Evolutionary conservation across 1,140 invertebrate genomes (phyloP), one percentile per base, ranked within the genome.

Genomic region (Drosophila bipectinata): DNA sequence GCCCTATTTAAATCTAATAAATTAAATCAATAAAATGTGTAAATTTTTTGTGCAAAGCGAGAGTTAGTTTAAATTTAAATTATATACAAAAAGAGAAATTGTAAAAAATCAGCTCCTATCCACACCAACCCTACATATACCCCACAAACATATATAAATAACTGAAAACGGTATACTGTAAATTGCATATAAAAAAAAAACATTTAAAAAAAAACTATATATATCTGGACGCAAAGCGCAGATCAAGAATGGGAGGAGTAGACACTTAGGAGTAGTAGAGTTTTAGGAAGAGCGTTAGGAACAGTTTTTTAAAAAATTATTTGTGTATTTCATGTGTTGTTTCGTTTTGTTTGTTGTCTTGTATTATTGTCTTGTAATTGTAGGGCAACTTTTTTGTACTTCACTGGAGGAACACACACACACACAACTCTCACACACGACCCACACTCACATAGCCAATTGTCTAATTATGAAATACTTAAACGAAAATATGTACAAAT

Each of bases 1-100:
- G 52, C 66, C 61, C 62, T 78, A 76, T 72, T 79, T 84, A 87
- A 82, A 76, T 55, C 32, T 76, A 77, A 62, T 75, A 77, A 78
- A 87, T 76, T 87, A 88, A 88, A 88, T 88, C 82, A 88, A 88
- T 88, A 88, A 87, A 88, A 75, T 88, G 82, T 87, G 76, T 88
- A 87, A 88, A 87, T 83, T 87, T 76, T 37, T 72, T 82, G 81
- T 85, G 77, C 82, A 80, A 84, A 79, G 81, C 74, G 79, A 83
- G 72, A 66, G 69, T 83, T 87, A 87, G 83, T 79, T 88, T 87
- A 87, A 87, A 88, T 87, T 69, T 87, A 87, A 75, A 75, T 73
- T 73, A 79, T 79, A 85, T 55, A 15, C 15, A 15, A 15, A 71
- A 81, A 63, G 69, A 59, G 39, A 39, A 57, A 37, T 56, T 58